Conservation (phyloP, 2,888 invertebrate species). For the Pollenia griseotomentosa region DNA sequence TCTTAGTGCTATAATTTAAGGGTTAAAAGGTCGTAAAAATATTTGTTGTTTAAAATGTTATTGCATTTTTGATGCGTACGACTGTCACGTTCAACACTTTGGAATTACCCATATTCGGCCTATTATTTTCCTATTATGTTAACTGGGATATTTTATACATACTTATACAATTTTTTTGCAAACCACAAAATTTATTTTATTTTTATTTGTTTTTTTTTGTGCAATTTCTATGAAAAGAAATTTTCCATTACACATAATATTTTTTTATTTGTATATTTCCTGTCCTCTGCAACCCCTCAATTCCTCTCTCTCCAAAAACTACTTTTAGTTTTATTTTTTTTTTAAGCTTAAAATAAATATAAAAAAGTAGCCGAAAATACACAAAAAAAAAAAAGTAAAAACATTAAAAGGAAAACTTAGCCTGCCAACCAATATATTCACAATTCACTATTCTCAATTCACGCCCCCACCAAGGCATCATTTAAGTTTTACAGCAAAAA, state of each 20-base stretch:
- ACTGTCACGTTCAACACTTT: too few species aligned
- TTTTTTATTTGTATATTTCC: slow-evolving; percentile 58
- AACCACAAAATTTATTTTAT: slow-evolving; percentile 71
- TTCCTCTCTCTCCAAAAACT: background rate
- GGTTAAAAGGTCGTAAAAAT: too few species aligned
- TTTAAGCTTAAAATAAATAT: slow-evolving; percentile 60
- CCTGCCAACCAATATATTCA: slow-evolving; percentile 68
- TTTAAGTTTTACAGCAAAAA: slow-evolving; percentile 53
- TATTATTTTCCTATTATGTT: too few species aligned
- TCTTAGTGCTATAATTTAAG: too few species aligned
- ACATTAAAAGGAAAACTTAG: slow-evolving; percentile 68
- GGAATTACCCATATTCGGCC: too few species aligned
- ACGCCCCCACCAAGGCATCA: slow-evolving; percentile 66
- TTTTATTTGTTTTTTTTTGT: slow-evolving; percentile 78
- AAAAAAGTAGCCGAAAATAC: slow-evolving; percentile 46
- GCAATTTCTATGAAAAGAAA: slow-evolving; percentile 82
- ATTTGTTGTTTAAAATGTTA: too few species aligned
- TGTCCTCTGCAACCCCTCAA: background rate
- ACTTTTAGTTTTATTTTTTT: slow-evolving; percentile 56
- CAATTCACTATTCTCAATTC: slow-evolving; percentile 58
- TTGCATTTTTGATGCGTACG: too few species aligned
- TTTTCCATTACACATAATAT: slow-evolving; percentile 80
- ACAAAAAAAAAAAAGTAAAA: slow-evolving; percentile 53
- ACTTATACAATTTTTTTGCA: slow-evolving; percentile 26
- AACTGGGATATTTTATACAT: background rate